Conservation (phyloP, 2,797 vertebrate species). For the Trematomus bernacchii region DNA sequence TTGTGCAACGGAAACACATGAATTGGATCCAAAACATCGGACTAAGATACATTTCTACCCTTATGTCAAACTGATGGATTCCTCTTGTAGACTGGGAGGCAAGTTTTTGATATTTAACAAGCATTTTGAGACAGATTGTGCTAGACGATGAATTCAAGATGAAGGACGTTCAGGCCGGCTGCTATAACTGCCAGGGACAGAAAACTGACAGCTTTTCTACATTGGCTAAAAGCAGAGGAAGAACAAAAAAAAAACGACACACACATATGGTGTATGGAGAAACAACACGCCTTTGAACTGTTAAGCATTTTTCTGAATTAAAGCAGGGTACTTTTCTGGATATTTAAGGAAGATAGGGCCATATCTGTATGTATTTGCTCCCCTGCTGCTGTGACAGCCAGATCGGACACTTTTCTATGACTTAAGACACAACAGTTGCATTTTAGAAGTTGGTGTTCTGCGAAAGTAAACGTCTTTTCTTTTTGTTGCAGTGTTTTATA, state of each 20-base stretch:
- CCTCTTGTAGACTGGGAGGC: slow-evolving; percentile 21
- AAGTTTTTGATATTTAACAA: slow-evolving; percentile 44
- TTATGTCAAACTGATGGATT: slow-evolving; percentile 36
- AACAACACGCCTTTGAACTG: slow-evolving; percentile 82
- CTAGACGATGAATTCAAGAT: slow-evolving; percentile 47
- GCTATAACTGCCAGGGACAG: slow-evolving; percentile 34
- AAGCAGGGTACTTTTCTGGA: slow-evolving; percentile 88
- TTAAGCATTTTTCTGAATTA: slow-evolving; percentile 79
- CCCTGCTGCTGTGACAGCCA: slow-evolving; percentile 58
- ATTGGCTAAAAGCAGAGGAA: slow-evolving; percentile 53
- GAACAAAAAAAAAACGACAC: slow-evolving; percentile 29
- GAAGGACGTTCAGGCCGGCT: slow-evolving; percentile 37
- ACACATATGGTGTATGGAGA: slow-evolving; percentile 55
- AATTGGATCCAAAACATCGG: slow-evolving; percentile 31
- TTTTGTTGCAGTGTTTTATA: slow-evolving; percentile 57
- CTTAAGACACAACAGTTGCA: slow-evolving; percentile 58
- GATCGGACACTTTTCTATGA: slow-evolving; percentile 78
- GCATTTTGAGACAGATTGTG: slow-evolving; percentile 54
- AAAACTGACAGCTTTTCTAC: slow-evolving; percentile 52
- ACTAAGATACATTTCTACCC: slow-evolving; percentile 49
- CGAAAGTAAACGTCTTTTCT: slow-evolving; percentile 49
- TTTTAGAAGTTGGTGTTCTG: slow-evolving; percentile 48
- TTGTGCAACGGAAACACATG: slow-evolving; percentile 31
- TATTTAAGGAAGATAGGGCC: slow-evolving; percentile 87
- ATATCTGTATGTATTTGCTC: slow-evolving; percentile 76